Percentiles rank a stretch among this genome's conserved stretches.
Evolutionary conservation across 2,888 invertebrate genomes (phyloP).

Genomic region (Chrysolina oricalcia): DNA sequence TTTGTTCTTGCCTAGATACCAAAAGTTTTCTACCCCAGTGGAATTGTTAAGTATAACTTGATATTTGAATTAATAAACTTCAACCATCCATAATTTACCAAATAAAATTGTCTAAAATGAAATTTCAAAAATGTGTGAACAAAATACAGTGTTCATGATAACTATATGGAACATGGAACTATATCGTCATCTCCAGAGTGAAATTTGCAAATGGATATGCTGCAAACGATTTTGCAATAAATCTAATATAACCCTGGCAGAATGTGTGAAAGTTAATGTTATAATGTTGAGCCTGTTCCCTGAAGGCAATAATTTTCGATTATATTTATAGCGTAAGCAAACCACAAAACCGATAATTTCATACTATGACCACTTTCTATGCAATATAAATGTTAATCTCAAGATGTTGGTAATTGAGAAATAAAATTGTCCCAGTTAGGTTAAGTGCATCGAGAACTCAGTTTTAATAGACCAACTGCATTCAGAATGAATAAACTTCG

Average conservation of each 20-base stretch:
- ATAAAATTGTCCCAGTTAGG: conserved; percentile 44
- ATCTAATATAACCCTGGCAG: conserved; percentile 41
- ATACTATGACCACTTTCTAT: conserved; percentile 50
- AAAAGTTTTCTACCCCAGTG: too few relatives aligned
- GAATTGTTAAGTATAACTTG: too few relatives aligned
- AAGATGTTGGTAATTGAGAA: conserved; percentile 39
- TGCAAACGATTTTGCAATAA: conserved; percentile 38
- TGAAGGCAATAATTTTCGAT: conserved; percentile 49
- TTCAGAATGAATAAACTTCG: conserved; percentile 9
- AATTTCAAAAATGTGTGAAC: too few relatives aligned
- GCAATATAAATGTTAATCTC: conserved; percentile 52
- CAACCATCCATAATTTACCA: too few relatives aligned
- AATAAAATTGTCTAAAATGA: too few relatives aligned
- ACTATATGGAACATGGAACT: background rate
- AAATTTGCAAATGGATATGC: conserved; percentile 12
- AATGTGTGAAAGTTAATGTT: conserved; percentile 48
- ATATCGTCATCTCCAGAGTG: background rate
- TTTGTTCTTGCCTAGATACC: too few relatives aligned
- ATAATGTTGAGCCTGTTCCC: conserved; percentile 38
- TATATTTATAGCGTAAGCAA: conserved; percentile 50
- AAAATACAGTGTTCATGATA: too few relatives aligned
- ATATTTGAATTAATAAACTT: too few relatives aligned
- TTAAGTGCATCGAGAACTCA: conserved; percentile 19
- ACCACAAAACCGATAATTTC: conserved; percentile 52
- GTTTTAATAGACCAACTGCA: conserved; percentile 1